phyloP scores from a whole-genome alignment of 2,113 vertebrate species.

The Eubucco bourcierii region DNA sequence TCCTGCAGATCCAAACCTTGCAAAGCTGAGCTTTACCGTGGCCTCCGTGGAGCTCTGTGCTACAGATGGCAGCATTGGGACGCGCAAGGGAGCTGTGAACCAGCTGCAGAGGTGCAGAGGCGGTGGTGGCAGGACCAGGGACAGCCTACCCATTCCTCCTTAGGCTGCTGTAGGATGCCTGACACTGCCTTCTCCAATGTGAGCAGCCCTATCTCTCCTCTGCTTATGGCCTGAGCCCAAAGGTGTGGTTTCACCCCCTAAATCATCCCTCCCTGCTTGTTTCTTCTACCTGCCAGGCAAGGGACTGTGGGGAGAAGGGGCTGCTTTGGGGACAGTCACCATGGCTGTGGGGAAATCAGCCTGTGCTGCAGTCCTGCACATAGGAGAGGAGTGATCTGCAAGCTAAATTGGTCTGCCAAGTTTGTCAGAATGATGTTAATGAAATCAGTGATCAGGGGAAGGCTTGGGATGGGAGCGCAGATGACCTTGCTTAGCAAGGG shows the following conservation, averaged over 20 bases:
- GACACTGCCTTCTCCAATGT: neutral
- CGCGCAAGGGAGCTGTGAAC: neutral
- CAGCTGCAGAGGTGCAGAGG: accelerated
- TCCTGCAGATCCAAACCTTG: neutral
- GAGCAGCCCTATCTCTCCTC: accelerated
- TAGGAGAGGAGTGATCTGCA: neutral
- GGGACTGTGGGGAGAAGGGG: neutral
- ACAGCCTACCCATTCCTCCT: neutral
- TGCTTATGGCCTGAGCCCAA: neutral
- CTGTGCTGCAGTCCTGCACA: accelerated
- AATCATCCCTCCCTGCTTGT: neutral
- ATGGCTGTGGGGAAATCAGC: neutral
- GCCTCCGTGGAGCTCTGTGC: neutral
- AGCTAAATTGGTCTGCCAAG: neutral
- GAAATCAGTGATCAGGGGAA: neutral
- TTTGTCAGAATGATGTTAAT: neutral
- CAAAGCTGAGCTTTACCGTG: neutral
- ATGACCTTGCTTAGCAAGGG: neutral
- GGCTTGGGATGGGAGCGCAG: neutral
- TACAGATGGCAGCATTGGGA: slow-evolving; percentile 48
- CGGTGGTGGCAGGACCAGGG: neutral
- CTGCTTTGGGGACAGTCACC: neutral
- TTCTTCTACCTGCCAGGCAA: neutral
- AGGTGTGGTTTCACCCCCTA: neutral
- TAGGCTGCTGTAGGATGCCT: neutral